Conservation (phyloP, 1,140 invertebrate genomes). For the Drosophila sproati region DNA sequence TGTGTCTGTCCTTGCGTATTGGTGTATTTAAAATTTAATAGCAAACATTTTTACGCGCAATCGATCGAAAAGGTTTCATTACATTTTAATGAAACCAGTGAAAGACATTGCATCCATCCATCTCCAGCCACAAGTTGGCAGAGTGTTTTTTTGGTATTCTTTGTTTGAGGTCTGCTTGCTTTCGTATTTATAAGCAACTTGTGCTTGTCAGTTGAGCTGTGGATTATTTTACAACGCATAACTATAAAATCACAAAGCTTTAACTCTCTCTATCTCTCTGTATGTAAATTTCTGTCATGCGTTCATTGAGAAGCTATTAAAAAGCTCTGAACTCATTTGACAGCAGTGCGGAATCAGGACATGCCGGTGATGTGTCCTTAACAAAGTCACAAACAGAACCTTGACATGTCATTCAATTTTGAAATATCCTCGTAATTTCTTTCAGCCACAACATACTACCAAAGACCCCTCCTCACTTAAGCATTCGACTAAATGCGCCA, state of each 20-base stretch:
- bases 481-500: slow-evolving; percentile 73
- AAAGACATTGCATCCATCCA: slow-evolving; percentile 1
- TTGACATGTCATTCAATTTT: slow-evolving; percentile 65
- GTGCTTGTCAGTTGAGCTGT: no score
- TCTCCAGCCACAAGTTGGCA: no score
- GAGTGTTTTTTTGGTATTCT: no score
- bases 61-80: slow-evolving; percentile 80
- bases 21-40: slow-evolving; percentile 80
- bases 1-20: slow-evolving; percentile 41
- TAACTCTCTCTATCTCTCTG: no score
- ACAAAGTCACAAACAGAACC: slow-evolving; percentile 65
- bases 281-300: neutral
- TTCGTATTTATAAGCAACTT: no score
- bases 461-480: slow-evolving; percentile 48
- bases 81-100: slow-evolving; percentile 74
- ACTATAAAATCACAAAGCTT: no score
- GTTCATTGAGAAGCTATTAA: slow-evolving; percentile 31
- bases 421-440: slow-evolving; percentile 41
- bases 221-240: no score
- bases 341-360: slow-evolving; percentile 23
- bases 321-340: slow-evolving; percentile 3
- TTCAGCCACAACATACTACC: slow-evolving; percentile 1
- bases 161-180: slow-evolving; percentile 5
- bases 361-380: slow-evolving; percentile 41
- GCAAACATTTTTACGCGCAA: slow-evolving; percentile 79